These are phyloP conservation scores for Abscondita cerata DNA, from an alignment of 2,888 invertebrate genomes.

Conservation along the genomic window DNA sequence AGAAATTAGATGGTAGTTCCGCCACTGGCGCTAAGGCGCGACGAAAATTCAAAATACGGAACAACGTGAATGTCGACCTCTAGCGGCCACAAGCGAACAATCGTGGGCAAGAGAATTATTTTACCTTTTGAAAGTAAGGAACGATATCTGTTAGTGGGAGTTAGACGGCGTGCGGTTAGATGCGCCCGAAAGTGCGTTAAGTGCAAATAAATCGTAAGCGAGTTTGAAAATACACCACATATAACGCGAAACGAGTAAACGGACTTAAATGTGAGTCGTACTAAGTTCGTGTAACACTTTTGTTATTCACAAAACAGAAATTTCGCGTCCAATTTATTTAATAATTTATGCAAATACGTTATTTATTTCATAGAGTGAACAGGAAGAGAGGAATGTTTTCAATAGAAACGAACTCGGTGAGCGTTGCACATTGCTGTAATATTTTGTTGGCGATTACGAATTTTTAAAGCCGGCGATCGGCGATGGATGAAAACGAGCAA, in stretches of 20 bases:
- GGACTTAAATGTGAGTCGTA: slow-evolving; percentile 34
- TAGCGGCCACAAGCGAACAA: too few relatives aligned
- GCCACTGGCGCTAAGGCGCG: too few relatives aligned
- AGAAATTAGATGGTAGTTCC: too few relatives aligned
- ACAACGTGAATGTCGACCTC: too few relatives aligned
- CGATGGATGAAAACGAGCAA: slow-evolving; percentile 77
- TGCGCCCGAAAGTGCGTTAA: not conserved
- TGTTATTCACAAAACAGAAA: not conserved
- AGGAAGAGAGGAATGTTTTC: not conserved
- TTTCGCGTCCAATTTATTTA: not conserved
- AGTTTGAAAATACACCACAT: slow-evolving; percentile 41
- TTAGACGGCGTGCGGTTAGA: not conserved
- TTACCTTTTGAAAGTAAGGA: not conserved
- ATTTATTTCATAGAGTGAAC: not conserved
- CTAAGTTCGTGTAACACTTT: slow-evolving; percentile 27
- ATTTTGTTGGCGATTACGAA: slow-evolving; percentile 28
- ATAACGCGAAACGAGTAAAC: slow-evolving; percentile 36
- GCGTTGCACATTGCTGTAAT: slow-evolving; percentile 41
- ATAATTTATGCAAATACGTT: not conserved
- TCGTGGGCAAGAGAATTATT: too few relatives aligned
- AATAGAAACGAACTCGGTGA: slow-evolving; percentile 19
- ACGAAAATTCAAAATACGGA: too few relatives aligned
- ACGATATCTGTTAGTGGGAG: not conserved
- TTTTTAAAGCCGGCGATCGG: slow-evolving; percentile 34
- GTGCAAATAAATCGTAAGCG: slow-evolving; percentile 1